phyloP scores from a whole-genome alignment of 2,888 invertebrate species.

The Erebia palarica region DNA sequence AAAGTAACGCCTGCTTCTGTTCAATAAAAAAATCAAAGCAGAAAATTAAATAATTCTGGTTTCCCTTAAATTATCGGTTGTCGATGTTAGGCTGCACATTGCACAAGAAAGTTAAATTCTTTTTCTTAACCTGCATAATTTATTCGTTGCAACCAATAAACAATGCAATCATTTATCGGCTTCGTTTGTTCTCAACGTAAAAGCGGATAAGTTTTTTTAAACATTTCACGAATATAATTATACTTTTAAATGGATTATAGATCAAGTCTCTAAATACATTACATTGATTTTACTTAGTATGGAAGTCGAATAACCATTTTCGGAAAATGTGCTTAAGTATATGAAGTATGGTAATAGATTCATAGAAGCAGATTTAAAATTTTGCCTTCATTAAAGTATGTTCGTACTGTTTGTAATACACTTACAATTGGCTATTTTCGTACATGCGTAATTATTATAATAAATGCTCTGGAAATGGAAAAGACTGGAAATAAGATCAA shows the following conservation, averaged over 20 bases:
- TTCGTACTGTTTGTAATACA: constrained; percentile 12
- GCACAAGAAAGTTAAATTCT: not conserved
- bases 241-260: not conserved
- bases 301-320: constrained; percentile 30
- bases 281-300: constrained; percentile 25
- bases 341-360: constrained; percentile 29
- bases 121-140: not conserved
- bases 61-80: not conserved
- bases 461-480: too few species aligned
- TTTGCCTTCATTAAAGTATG: constrained; percentile 18
- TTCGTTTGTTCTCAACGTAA: constrained; percentile 7
- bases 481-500: not conserved
- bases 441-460: not conserved
- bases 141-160: not conserved
- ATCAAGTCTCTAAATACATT: constrained; percentile 19
- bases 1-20: too few species aligned
- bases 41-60: not conserved
- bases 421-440: not conserved
- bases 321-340: constrained; percentile 22
- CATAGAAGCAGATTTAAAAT: constrained; percentile 27
- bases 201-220: constrained; percentile 6
- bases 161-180: constrained; percentile 2
- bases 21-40: too few species aligned
- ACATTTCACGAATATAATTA: constrained; percentile 3
- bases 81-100: not conserved